Base-by-base conservation (phyloP, 2,888 invertebrate species). In the Callyntrura guangdongensis region DNA sequence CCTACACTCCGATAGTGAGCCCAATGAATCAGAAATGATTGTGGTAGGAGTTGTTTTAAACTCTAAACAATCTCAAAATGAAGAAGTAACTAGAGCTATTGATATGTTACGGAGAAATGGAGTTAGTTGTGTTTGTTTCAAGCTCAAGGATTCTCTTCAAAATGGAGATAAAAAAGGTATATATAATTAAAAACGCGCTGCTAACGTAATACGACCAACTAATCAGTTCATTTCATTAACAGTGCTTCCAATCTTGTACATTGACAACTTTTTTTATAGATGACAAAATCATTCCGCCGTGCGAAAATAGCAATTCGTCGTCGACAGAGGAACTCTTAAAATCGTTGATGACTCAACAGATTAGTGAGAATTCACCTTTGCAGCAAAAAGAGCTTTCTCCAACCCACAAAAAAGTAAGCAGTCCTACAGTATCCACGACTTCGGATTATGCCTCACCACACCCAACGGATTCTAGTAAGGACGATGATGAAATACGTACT, bases 71-170 rank as follows among this genome's bases (percentile, higher is more conserved):
- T 89, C 91, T 79, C 92, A 93, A 36, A 92, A 93, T 85, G 94
- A 93, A 59, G 94, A 94, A 79, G 92, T 94, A 12, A 86, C 92
- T 12, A 91, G 89, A 59, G 93, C 93, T 6, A 92, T 94, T 45
- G 93, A 93, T 25, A 86, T 93, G 74, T 92, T 94, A 11, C 86
- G 91, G 3, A 82, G 92, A 61, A 94, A 93, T 86, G 94, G 93
- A 14, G 93, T 94, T 59, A 92, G 88, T 27, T 94, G 93, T 79
- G 91, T 93, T 22, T 91, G 91, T 72, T 94, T 94, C 27, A 93
- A 91, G 4, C 83, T 91, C 14, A 90, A 90, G 14, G 90, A 90
- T 67, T 12, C 69, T 45, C 77, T 11, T 0, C 59, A 69, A 11
- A 90, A 87, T 81, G 91, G 91, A 22, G 69, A 74, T 20, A 92